These are phyloP conservation scores for Bostrychus sinensis DNA, from an alignment of 2,113 vertebrate species.

Conservation along the genomic window DNA sequence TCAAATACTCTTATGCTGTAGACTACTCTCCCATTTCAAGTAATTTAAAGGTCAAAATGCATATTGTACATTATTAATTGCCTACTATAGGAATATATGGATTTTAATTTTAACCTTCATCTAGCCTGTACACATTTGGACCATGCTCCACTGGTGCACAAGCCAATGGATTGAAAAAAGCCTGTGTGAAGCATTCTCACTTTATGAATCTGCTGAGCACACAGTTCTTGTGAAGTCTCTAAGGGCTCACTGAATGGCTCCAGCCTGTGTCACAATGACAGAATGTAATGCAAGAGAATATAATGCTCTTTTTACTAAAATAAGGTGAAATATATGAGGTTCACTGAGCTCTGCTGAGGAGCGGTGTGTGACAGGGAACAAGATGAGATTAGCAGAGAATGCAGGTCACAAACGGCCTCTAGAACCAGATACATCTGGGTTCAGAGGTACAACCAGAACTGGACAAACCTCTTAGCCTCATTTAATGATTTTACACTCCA, in stretches of 20 bases:
- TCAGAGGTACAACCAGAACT: not conserved
- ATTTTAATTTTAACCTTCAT: not conserved
- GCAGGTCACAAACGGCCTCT: not conserved
- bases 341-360: not conserved
- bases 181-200: not conserved
- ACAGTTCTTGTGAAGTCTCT: conserved; percentile 2
- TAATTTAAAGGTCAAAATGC: not conserved
- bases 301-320: not conserved
- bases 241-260: not conserved
- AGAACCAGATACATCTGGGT: not conserved
- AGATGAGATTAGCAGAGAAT: too few relatives aligned
- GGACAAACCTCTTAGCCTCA: too few relatives aligned
- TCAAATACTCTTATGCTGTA: too few relatives aligned
- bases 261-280: conserved; percentile 2
- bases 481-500: not conserved
- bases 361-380: not conserved
- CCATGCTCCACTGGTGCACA: not conserved
- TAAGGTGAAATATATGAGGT: not conserved
- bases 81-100: not conserved
- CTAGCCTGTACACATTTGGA: not conserved
- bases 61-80: not conserved
- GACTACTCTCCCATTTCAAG: too few relatives aligned
- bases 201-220: conserved; percentile 1
- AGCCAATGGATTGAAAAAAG: not conserved
- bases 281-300: not conserved